Evolutionary conservation across 92 coral and sea anemone species (phyloP).

Genomic region (Porites lobata): DNA sequence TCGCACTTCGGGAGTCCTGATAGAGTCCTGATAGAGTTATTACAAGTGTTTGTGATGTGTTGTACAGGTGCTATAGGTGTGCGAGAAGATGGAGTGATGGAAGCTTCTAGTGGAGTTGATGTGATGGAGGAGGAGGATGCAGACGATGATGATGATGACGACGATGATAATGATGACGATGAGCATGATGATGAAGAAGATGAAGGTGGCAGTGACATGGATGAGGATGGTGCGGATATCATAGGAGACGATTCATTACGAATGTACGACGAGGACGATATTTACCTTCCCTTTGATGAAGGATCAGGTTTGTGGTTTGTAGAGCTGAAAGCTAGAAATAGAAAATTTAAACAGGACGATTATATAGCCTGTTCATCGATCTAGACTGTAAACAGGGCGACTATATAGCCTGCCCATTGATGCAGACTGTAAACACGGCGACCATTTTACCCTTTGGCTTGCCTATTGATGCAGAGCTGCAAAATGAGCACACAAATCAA

Average conservation of each 20-base stretch:
- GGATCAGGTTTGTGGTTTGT: constrained; percentile 33
- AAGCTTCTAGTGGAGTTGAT: constrained; percentile 63
- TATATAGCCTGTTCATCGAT: no score
- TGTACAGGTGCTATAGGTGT: constrained; percentile 51
- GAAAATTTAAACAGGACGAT: not conserved
- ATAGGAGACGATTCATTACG: constrained; percentile 87
- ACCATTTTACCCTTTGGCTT: no score
- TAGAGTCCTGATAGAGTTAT: no score
- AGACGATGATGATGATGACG: constrained; percentile 92
- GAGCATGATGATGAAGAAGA: constrained; percentile 92
- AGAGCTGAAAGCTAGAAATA: not conserved
- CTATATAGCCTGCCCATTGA: no score
- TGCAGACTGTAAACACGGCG: no score
- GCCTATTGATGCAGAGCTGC: no score
- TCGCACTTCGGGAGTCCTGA: no score
- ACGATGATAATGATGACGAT: constrained; percentile 92
- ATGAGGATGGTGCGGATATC: constrained; percentile 86
- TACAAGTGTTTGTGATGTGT: not conserved
- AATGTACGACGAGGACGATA: constrained; percentile 89
- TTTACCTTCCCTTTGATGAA: constrained; percentile 89
- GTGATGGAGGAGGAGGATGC: constrained; percentile 87
- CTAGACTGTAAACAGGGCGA: no score
- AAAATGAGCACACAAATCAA: no score
- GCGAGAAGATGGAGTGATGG: constrained; percentile 77
- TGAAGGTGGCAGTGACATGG: constrained; percentile 93